These are phyloP conservation scores for Channa striata DNA, from an alignment of 2,797 vertebrate species.

Conservation along the genomic window DNA sequence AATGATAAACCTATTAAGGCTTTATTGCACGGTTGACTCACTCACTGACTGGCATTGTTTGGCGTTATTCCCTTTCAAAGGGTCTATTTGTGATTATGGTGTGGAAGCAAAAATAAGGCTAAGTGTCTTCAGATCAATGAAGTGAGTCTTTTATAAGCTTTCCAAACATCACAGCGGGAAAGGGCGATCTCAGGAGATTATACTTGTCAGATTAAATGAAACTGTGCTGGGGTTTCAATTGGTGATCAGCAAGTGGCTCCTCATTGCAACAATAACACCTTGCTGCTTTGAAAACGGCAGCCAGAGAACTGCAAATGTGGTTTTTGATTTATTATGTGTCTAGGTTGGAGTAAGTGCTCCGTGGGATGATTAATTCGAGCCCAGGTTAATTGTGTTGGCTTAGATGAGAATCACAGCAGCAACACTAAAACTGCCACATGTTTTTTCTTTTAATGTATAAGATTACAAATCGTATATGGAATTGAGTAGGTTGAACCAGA, in stretches of 20 bases:
- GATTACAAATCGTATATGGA: conserved; percentile 35
- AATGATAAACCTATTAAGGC: conserved; percentile 59
- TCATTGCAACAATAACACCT: conserved; percentile 31
- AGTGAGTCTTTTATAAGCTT: conserved; percentile 66
- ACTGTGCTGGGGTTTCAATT: conserved; percentile 47
- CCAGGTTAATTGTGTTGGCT: conserved; percentile 43
- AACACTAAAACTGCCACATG: conserved; percentile 6
- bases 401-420: conserved; percentile 14
- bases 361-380: conserved; percentile 40
- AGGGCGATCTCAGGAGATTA: conserved; percentile 70
- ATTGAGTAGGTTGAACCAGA: neutral
- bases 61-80: conserved; percentile 59
- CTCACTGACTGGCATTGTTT: conserved; percentile 54
- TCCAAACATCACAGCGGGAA: conserved; percentile 62
- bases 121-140: conserved; percentile 70
- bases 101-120: conserved; percentile 47
- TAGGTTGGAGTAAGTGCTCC: conserved; percentile 13
- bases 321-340: conserved; percentile 23
- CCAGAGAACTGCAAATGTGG: neutral
- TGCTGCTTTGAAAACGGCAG: conserved; percentile 6
- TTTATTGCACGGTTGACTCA: conserved; percentile 41
- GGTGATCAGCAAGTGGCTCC: conserved; percentile 28
- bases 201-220: conserved; percentile 71
- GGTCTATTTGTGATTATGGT: conserved; percentile 61
- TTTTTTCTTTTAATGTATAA: conserved; percentile 29